A percentile compares a stretch with the other conserved stretches of the same genome.
Evolutionary conservation across 2,888 invertebrate genomes (phyloP).

Genomic region (Eupithecia inturbata): DNA sequence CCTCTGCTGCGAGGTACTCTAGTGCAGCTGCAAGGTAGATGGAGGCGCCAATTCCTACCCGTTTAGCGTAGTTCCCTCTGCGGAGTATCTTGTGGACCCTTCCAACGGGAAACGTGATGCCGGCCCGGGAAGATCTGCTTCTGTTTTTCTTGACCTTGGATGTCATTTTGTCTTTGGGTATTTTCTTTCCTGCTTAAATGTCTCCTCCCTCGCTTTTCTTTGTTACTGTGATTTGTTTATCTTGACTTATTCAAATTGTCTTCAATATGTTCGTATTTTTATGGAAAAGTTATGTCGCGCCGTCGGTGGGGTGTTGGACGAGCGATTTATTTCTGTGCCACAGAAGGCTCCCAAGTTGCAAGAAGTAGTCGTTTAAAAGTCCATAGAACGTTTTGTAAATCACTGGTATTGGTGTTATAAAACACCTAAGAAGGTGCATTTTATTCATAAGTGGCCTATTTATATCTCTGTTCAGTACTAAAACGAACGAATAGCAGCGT

Average conservation of each 20-base stretch:
- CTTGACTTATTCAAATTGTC: not conserved
- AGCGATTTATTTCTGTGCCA: not conserved
- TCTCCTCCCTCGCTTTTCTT: not conserved
- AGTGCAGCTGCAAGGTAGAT: slow-evolving; percentile 84
- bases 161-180: slow-evolving; percentile 43
- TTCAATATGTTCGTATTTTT: not conserved
- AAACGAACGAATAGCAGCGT: too few species aligned
- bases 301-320: not conserved
- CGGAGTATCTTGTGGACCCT: slow-evolving; percentile 84
- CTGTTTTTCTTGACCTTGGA: not conserved
- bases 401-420: too few species aligned
- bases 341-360: too few species aligned
- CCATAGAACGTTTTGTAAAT: too few species aligned
- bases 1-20: slow-evolving; percentile 88
- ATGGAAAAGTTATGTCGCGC: not conserved
- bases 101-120: slow-evolving; percentile 83
- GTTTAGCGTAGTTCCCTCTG: slow-evolving; percentile 85
- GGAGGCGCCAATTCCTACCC: slow-evolving; percentile 81
- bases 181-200: not conserved
- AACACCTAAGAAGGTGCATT: too few species aligned
- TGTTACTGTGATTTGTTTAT: slow-evolving; percentile 7
- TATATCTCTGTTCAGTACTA: too few species aligned
- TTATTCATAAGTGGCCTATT: too few species aligned
- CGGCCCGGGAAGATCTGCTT: slow-evolving; percentile 61
- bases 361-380: too few species aligned